Evolutionary conservation across 2,797 vertebrate species (phyloP), one percentile per base, ranked within the genome.

Genomic region (Megalops cyprinoides): DNA sequence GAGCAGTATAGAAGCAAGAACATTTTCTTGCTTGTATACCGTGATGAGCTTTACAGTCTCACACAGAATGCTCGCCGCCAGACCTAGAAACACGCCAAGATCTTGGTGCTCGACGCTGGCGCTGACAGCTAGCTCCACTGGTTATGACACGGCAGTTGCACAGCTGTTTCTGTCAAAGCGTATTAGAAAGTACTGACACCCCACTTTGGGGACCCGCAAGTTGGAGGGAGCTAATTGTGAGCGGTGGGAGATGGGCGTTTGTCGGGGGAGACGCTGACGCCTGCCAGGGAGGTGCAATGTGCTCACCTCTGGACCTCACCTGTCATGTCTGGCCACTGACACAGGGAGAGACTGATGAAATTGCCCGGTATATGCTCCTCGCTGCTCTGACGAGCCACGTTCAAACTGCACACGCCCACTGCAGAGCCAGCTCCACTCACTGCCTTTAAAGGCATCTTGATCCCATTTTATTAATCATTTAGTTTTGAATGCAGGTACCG

Each of bases 141-240:
- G n/a, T 79, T 51, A 67, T 79, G 44, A 79, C 34, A 71, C 39
- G 62, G 8, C 78, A 71, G 18, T 31, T 49, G 1, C 31, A 67
- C 58, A 69, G 58, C 39, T 69, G 60, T 53, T 79, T 69, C 58
- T 69, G 58, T 79, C 58, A 69, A 42, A 15, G 9, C 3, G n/a
- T 25, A 58, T n/a, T 49, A 49, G 34, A 23, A 67, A 25, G 78
- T 20, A 62, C 55, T 62, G 76, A 78, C n/a, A 18, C 51, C 37
- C 34, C 51, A 37, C 75, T 12, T 42, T 37, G 55, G 75, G 75
- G 75, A 58, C 53, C n/a, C n/a, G 4, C n/a, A 25, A 37, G 75
- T 39, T 77, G 76, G 58, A 48, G 42, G 58, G 23, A 46, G 58
- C 56, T 78, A 28, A 77, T 77, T 77, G 53, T 77, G 31, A 14